Base-by-base conservation (phyloP, 2,888 invertebrate genomes). In the Folsomia candida region DNA sequence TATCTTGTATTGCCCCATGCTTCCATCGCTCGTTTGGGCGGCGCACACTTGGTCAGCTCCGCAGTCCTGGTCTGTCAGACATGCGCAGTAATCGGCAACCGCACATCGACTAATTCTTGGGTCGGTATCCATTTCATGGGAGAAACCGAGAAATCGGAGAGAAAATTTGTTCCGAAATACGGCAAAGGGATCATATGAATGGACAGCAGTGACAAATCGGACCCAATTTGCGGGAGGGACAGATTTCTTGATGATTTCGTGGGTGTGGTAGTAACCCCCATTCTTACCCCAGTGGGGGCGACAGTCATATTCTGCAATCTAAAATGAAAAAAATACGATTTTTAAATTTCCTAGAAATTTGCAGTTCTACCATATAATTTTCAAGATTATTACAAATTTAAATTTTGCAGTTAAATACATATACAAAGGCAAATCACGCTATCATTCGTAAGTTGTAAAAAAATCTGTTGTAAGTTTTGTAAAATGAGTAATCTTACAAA, bases 241-340 rank as follows among this genome's bases (percentile, higher is more conserved):
- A 37, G 18, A 24, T 6, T 26, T 25, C 3, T 66, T 14, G 2
- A 72, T 29, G 2, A 61, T 51, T 1, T 58, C 47, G 51, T 27
- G 4, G 24, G 20, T 60, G 18, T 37, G 24, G 27, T 27, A 71
- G 29, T 64, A 58, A 0, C n/a, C 2, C 20, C 72, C 72, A 22
- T 66, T 72, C 51, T 72, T 72, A 1, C 72, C 72, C 72, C 72
- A 72, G 51, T 72, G 72, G n/a, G 72, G 58, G 26, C 69, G 18
- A 14, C 69, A 69, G 2, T 26, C 60, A 25, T 51, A 47, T 2
- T 54, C 37, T 1, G 22, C 24, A 22, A 61, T 9, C 61, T 60
- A n/a, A n/a, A n/a, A n/a, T n/a, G n/a, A n/a, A n/a, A n/a, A n/a
- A n/a, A n/a, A n/a, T n/a, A n/a, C n/a, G n/a, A n/a, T n/a, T n/a